A percentile compares a stretch with the other conserved stretches of the same genome.
Evolutionary conservation across 2,113 vertebrate genomes (phyloP).

Genomic region (Hippocampus zosterae): DNA sequence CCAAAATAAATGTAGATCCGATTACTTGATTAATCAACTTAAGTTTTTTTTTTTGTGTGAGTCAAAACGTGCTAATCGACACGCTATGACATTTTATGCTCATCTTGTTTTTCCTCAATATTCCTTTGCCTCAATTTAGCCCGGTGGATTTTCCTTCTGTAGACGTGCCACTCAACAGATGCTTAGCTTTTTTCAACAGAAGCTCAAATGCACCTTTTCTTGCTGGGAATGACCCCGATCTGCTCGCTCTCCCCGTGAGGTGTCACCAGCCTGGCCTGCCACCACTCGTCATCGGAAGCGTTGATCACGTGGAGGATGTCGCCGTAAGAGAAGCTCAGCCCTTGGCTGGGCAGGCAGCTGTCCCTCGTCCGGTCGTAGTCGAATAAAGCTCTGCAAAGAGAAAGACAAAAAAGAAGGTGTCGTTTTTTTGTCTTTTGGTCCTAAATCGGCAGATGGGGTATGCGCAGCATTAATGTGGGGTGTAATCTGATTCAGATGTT

Average conservation of each 20-base stretch:
- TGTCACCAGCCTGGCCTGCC: slow-evolving; percentile 95
- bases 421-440: no score
- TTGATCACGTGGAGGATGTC: slow-evolving; percentile 98
- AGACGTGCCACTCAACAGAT: no score
- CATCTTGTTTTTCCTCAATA: no score
- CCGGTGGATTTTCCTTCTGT: no score
- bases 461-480: background rate
- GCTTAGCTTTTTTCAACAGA: background rate
- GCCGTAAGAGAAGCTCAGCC: slow-evolving; percentile 95
- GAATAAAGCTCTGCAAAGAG: slow-evolving; percentile 84
- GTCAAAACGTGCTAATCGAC: no score
- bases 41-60: no score
- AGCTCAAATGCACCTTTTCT: slow-evolving; percentile 81
- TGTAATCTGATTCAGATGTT: no score
- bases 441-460: background rate
- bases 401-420: background rate
- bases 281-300: slow-evolving; percentile 97
- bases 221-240: slow-evolving; percentile 98
- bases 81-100: no score
- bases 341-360: slow-evolving; percentile 97
- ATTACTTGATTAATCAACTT: no score
- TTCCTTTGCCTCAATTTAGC: no score
- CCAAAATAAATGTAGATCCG: no score
- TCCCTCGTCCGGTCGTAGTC: slow-evolving; percentile 97
- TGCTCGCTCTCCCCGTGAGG: slow-evolving; percentile 96